Conservation (phyloP, 2,797 vertebrate genomes). For the Melopsittacus undulatus region DNA sequence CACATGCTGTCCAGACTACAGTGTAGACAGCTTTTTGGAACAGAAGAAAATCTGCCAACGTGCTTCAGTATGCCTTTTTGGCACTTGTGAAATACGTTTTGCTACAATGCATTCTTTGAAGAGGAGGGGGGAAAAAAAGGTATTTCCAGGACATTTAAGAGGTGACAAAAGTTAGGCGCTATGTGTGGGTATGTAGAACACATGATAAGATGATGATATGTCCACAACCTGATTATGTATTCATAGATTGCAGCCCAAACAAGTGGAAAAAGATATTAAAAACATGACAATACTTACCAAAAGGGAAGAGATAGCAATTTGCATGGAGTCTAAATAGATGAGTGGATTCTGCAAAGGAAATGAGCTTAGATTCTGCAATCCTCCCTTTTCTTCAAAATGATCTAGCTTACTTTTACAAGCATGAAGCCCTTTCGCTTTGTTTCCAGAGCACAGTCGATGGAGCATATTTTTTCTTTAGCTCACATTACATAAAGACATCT, state of each 20-base stretch:
- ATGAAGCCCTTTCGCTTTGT: neutral
- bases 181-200: neutral
- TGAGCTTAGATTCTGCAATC: neutral
- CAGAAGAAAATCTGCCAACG: fast-evolving
- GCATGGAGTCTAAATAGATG: neutral
- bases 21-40: neutral
- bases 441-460: neutral
- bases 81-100: neutral
- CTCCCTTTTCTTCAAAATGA: neutral
- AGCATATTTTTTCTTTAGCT: neutral
- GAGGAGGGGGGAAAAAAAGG: fast-evolving
- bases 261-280: neutral
- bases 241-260: neutral
- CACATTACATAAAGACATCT: neutral
- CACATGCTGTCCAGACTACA: neutral
- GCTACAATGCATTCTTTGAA: neutral
- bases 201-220: neutral
- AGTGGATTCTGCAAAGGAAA: neutral
- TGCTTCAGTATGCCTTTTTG: neutral
- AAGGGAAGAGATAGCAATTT: neutral
- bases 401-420: neutral
- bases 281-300: neutral
- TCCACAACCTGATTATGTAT: neutral
- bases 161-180: neutral
- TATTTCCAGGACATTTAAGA: neutral